Evolutionary conservation across 2,888 invertebrate species (phyloP).

Genomic region (Cephus spinipes): DNA sequence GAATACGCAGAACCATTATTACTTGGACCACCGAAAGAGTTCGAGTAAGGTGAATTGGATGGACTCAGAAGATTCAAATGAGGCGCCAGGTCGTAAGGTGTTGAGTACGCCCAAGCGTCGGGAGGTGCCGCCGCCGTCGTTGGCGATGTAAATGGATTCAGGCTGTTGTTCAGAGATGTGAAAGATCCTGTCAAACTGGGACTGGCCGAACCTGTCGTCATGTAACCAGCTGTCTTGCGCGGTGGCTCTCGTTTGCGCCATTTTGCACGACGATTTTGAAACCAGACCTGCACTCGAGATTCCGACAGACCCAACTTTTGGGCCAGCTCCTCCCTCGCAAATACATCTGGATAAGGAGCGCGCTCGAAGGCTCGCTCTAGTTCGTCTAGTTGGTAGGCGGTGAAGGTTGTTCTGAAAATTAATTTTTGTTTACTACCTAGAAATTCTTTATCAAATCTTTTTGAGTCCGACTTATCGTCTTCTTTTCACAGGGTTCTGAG

Average conservation of each 20-base stretch:
- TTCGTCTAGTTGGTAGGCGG: slow-evolving; percentile 94
- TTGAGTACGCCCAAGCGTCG: slow-evolving; percentile 85
- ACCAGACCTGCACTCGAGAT: slow-evolving; percentile 83
- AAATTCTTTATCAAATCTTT: not conserved
- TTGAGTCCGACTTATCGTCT: not conserved
- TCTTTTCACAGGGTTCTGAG: not conserved
- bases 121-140: slow-evolving; percentile 73
- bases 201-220: slow-evolving; percentile 63
- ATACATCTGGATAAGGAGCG: slow-evolving; percentile 96
- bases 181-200: slow-evolving; percentile 55
- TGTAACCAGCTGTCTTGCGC: slow-evolving; percentile 78
- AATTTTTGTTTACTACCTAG: not conserved
- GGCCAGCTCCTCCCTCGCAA: slow-evolving; percentile 93
- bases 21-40: slow-evolving; percentile 65
- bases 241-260: slow-evolving; percentile 96
- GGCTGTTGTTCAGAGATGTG: slow-evolving; percentile 73
- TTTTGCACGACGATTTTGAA: slow-evolving; percentile 91
- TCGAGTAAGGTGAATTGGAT: slow-evolving; percentile 75
- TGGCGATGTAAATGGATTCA: slow-evolving; percentile 72
- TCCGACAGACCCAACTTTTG: slow-evolving; percentile 91
- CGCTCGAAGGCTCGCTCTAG: slow-evolving; percentile 93
- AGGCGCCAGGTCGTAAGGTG: slow-evolving; percentile 81
- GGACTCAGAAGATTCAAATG: slow-evolving; percentile 81
- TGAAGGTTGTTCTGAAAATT: slow-evolving; percentile 88
- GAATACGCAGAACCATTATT: slow-evolving; percentile 62